Base-by-base conservation (phyloP, 2,888 invertebrate species). In the Pilophorus perplexus region DNA sequence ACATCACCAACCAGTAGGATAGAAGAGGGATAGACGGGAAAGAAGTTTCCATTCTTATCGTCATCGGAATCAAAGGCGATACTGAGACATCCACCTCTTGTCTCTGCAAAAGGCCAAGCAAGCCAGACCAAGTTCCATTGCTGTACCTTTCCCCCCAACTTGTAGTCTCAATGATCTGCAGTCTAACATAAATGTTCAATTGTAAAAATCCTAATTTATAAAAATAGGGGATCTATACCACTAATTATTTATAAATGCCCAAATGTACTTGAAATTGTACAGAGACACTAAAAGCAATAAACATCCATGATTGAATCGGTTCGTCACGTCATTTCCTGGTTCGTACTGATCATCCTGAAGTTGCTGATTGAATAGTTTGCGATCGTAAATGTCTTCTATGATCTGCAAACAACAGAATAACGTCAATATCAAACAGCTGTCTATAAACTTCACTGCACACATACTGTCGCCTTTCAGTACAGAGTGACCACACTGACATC, bases 231-330 rank as follows among this genome's bases (percentile, higher is more conserved):
- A n/a, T n/a, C n/a, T n/a, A n/a, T n/a, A n/a, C n/a, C n/a, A n/a
- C n/a, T n/a, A n/a, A n/a, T n/a, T n/a, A n/a, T n/a, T n/a, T n/a
- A n/a, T n/a, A n/a, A n/a, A n/a, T n/a, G n/a, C n/a, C n/a, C n/a
- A n/a, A n/a, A n/a, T n/a, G n/a, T n/a, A n/a, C 62, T 28, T 46
- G 14, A 46, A 62, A 48, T 62, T 62, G 62, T 44, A 62, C 27
- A 62, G 44, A 12, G 28, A 44, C 1, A 28, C 62, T n/a, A 62
- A 12, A 10, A 46, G 46, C 10, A 46, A 14, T 10, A 48, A 22
- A 22, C 14, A 33, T 12, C 33, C 27, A 22, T 28, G 33, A 44
- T 28, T 62, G 33, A 46, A 62, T 12, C 62, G 62, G 37, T 52
- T 52, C 33, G 64, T 38, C 14, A 54, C 64, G 18, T 64, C 64